These are phyloP conservation scores for Ctenopoma multispine DNA, from an alignment of 2,797 vertebrate genomes.

Conservation along the genomic window DNA sequence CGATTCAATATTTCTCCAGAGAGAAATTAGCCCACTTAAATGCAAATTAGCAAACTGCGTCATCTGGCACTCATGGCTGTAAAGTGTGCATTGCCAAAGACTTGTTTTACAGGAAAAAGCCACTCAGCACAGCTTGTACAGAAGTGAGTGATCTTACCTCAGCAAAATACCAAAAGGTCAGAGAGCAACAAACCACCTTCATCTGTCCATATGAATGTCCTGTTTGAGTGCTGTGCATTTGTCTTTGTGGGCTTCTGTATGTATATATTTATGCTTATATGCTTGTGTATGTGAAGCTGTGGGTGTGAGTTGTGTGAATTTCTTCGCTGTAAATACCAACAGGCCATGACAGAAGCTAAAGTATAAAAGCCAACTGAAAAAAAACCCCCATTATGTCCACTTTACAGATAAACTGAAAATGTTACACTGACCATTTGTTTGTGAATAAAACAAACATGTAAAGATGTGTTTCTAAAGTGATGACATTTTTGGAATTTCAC, in stretches of 20 bases:
- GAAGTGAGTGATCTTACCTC: constrained; percentile 24
- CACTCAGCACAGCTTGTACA: constrained; percentile 15
- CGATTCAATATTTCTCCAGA: constrained; percentile 14
- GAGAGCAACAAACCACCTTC: constrained; percentile 21
- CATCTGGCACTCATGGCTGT: constrained; percentile 21
- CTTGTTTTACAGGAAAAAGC: neutral
- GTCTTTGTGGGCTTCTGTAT: constrained; percentile 3
- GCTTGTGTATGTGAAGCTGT: constrained; percentile 15
- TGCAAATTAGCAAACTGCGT: constrained; percentile 41
- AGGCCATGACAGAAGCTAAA: constrained; percentile 10
- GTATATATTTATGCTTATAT: constrained; percentile 5
- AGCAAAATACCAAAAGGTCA: constrained; percentile 64
- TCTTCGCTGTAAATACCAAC: constrained; percentile 31
- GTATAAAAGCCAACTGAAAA: neutral
- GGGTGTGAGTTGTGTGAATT: neutral
- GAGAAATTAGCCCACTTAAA: constrained; percentile 48
- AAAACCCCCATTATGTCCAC: constrained; percentile 21
- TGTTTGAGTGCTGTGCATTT: neutral
- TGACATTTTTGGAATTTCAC: neutral
- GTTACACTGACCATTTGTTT: constrained; percentile 23
- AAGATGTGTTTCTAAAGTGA: neutral
- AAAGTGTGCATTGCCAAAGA: constrained; percentile 24
- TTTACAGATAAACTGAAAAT: constrained; percentile 40
- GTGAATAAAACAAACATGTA: neutral
- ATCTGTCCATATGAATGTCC: neutral